Base-by-base conservation (phyloP, 92 coral and sea anemone species). In the Zoanthus sociatus region DNA sequence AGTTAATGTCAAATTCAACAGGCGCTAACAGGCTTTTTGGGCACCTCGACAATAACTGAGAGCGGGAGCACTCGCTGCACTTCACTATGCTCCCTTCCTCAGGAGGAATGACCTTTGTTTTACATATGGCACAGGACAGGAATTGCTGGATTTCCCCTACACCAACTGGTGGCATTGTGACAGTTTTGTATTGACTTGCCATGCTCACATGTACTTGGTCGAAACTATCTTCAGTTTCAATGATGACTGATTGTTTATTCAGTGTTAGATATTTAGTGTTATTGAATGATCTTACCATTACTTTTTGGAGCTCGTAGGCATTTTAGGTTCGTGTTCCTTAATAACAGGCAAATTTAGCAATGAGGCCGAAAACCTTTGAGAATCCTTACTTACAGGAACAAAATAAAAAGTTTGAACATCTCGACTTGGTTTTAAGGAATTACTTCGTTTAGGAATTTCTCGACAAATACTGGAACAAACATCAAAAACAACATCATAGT, bases 401-500 rank as follows among this genome's bases (percentile, higher is more conserved):
- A 50, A 50, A 50, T 50, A 50, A 50, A 50, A 50, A 2, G 2
- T 50, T 50, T 50, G 54, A 50, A 50, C 54, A 50, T 50, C 54
- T 50, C 54, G 54, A 50, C 54, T 50, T 50, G 54, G 54, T 50
- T 50, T 50, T 50, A 50, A 50, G 54, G 54, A 50, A 50, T 50
- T 50, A 50, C 54, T 50, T 50, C 54, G 54, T 50, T 50, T 50
- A 50, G 54, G 17, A 8, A 7, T 20, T 73, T 16, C 55, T 48
- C 44, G 44, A 73, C 13, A 33, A 42, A 73, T 48, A 78, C 37
- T 71, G 66, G 85, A 51, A 83, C 18, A 74, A 63, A 90, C 95
- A 91, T 91, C 90, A 21, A 87, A 89, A 16, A 94, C 94, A 82
- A 87, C 90, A 90, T 94, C 97, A 89, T 89, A 92, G 85, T 87